A percentile compares a stretch with the other conserved stretches of the same genome.
phyloP scores from a whole-genome alignment of 2,888 invertebrate species.

The Noctua comes region DNA sequence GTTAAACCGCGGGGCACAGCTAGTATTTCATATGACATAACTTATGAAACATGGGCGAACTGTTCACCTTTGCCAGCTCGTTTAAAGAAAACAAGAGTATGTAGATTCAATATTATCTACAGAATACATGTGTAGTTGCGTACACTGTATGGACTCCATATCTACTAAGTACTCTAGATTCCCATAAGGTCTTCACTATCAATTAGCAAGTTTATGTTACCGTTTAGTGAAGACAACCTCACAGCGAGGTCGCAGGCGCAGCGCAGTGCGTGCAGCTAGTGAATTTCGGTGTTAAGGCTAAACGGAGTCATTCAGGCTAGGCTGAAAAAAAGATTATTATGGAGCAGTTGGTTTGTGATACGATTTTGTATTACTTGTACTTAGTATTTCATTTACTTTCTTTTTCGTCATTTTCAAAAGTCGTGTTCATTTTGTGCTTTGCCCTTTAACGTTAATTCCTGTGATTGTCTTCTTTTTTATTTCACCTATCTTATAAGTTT shows the following conservation, averaged over 20 bases:
- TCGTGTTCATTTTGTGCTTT: too few species aligned
- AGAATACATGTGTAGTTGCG: too few species aligned
- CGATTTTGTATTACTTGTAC: not conserved
- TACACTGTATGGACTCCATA: not conserved
- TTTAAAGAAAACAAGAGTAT: too few species aligned
- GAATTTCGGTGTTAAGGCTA: conserved; percentile 28
- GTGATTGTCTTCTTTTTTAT: too few species aligned
- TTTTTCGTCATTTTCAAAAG: too few species aligned
- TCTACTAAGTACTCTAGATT: conserved; percentile 3
- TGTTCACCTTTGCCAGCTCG: too few species aligned
- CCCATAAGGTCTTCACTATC: conserved; percentile 7
- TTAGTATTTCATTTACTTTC: not conserved
- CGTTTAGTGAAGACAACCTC: conserved; percentile 21
- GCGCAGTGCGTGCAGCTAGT: not conserved
- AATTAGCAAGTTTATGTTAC: conserved; percentile 23
- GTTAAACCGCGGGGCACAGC: too few species aligned
- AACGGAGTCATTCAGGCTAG: not conserved
- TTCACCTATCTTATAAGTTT: too few species aligned
- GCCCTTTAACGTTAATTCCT: too few species aligned
- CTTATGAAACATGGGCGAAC: too few species aligned
- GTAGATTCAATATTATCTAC: not conserved
- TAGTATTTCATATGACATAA: too few species aligned
- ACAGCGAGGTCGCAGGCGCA: conserved; percentile 10
- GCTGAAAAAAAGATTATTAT: not conserved
- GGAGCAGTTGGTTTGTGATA: not conserved